Evolutionary conservation across 2,888 invertebrate genomes (phyloP).

Genomic region (Drosophila maculinotata): DNA sequence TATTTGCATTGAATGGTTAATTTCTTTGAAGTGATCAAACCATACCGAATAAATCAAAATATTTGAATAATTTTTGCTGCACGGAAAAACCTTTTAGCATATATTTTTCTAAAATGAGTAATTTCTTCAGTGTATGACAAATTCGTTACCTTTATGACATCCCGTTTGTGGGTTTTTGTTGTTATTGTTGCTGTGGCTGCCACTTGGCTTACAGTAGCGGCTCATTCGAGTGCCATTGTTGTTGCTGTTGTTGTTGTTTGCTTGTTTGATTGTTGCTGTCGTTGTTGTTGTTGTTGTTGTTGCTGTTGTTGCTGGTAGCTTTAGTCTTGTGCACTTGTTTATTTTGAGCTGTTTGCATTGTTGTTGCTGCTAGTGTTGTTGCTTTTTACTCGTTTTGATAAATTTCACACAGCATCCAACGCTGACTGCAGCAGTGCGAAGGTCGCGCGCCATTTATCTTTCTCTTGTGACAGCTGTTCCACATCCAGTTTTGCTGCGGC

Average conservation of each 20-base stretch:
- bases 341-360: slow-evolving; percentile 34
- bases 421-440: slow-evolving; percentile 66
- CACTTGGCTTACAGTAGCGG: slow-evolving; percentile 49
- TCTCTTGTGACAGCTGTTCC: slow-evolving; percentile 65
- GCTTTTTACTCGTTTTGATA: slow-evolving; percentile 34
- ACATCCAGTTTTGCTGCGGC: slow-evolving; percentile 49
- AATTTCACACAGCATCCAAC: slow-evolving; percentile 64
- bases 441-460: slow-evolving; percentile 74
- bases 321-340: slow-evolving; percentile 51
- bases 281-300: slow-evolving; percentile 16
- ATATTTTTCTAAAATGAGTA: neutral
- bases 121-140: slow-evolving; percentile 29
- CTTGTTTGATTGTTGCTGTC: slow-evolving; percentile 12
- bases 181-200: slow-evolving; percentile 13
- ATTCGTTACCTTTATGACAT: slow-evolving; percentile 18
- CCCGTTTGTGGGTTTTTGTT: slow-evolving; percentile 6
- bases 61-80: too few relatives aligned
- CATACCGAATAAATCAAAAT: too few relatives aligned
- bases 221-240: slow-evolving; percentile 32
- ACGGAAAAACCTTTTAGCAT: neutral
- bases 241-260: slow-evolving; percentile 20
- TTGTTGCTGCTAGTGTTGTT: slow-evolving; percentile 17
- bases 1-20: too few relatives aligned
- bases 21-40: too few relatives aligned
- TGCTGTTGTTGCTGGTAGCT: slow-evolving; percentile 2